Evolutionary conservation across 2,888 invertebrate genomes (phyloP), one percentile per base, ranked within the genome.

Genomic region (Drosophila meridionalis): DNA sequence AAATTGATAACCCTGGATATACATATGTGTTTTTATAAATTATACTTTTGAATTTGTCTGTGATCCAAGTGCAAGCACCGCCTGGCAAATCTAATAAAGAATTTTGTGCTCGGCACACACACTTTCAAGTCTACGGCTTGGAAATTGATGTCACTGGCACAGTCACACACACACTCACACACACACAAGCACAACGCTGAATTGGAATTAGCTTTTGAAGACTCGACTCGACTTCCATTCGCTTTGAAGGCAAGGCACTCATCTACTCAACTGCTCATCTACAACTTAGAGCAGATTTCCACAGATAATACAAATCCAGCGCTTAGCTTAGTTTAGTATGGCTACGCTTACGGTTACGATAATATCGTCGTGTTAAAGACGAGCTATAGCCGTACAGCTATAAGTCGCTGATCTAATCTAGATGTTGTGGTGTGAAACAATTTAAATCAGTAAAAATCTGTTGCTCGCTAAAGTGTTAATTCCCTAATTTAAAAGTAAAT

Each of bases 101-200:
- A 76, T 66, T 63, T 32, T 62, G 52, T 34, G 67, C 67, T 67
- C 67, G 28, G 67, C 52, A 62, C 50, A 61, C 38, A 73, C 68
- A 74, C 47, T 50, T 32, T 8, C n/a, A 58, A 9, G n/a, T 43
- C 43, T 9, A 20, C 43, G 43, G 20, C 47, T 28, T 47, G 47
- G 28, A 47, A 86, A 89, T 87, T 84, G 87, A 83, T 84, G 90
- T 89, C 90, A 89, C 80, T 87, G 77, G 74, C 88, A 78, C 74
- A 82, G 69, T 82, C 59, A 62, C 56, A 60, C 45, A 72, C 28
- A 42, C 36, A 11, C 12, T 80, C 34, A 76, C 42, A 57, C 26
- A 28, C 26, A 72, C 69, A 61, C 58, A 65, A 26, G 34, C 48
- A 60, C 52, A 61, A 56, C 55, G 72, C 76, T 66, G 77, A 78